Evolutionary conservation across 2,888 invertebrate species (phyloP).

Genomic region (Sinelater perroti): DNA sequence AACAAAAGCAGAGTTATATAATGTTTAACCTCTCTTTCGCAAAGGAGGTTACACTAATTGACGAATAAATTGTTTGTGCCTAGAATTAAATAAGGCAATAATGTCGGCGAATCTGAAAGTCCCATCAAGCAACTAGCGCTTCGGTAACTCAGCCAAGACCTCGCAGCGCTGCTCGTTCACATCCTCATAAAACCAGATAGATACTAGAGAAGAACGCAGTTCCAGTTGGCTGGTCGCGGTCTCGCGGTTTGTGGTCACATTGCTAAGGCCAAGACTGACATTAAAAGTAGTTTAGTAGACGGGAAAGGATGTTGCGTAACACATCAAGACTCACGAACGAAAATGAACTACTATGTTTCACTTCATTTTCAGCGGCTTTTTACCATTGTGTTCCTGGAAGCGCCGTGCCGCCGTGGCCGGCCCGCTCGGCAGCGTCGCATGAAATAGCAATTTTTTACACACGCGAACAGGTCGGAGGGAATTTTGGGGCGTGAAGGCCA

Average conservation of each 20-base stretch:
- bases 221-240: constrained; percentile 34
- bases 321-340: constrained; percentile 25
- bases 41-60: no score
- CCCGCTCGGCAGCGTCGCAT: constrained; percentile 1
- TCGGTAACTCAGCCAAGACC: background rate
- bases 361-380: constrained; percentile 18
- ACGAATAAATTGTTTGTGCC: no score
- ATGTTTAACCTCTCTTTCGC: no score
- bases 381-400: constrained; percentile 7
- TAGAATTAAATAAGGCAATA: no score
- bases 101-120: no score
- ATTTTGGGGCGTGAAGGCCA: constrained; percentile 21
- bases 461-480: constrained; percentile 3
- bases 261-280: constrained; percentile 38
- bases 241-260: constrained; percentile 37
- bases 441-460: constrained; percentile 13
- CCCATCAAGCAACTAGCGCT: no score
- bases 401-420: background rate
- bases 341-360: constrained; percentile 26
- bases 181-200: constrained; percentile 33
- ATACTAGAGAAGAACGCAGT: constrained; percentile 32
- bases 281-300: constrained; percentile 39
- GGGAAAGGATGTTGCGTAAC: constrained; percentile 35
- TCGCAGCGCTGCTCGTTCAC: constrained; percentile 24
- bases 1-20: no score